Percentiles rank a stretch among this genome's conserved stretches.
Conservation (phyloP, 2,888 invertebrate species). For the Minunthozetes semirufus region DNA sequence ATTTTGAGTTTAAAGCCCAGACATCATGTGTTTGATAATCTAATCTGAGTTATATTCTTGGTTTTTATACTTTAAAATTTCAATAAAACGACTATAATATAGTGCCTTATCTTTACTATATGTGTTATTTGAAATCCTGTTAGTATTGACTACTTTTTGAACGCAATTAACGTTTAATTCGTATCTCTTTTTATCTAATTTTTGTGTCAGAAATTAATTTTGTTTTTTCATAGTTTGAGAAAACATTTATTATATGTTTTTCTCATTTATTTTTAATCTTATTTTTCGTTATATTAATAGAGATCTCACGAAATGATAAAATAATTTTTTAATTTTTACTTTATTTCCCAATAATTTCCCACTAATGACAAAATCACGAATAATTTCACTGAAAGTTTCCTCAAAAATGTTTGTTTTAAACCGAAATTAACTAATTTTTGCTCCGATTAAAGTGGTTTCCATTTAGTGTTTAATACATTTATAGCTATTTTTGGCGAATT, state of each 20-base stretch:
- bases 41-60: too few species aligned
- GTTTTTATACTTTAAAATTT: too few species aligned
- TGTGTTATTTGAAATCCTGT: too few species aligned
- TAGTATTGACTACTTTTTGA: too few species aligned
- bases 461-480: background rate
- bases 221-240: background rate
- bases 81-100: too few species aligned
- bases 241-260: background rate
- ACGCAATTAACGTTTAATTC: too few species aligned
- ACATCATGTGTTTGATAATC: too few species aligned
- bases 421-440: background rate
- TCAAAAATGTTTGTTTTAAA: background rate
- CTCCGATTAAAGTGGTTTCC: background rate
- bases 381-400: background rate
- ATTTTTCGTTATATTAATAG: background rate
- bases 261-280: background rate
- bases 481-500: background rate
- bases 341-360: background rate
- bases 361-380: conserved; percentile 5
- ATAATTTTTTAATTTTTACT: background rate
- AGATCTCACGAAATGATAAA: background rate
- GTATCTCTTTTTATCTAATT: too few species aligned
- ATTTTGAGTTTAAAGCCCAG: too few species aligned
- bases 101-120: too few species aligned
- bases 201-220: too few species aligned